A percentile compares a stretch with the other conserved stretches of the same genome.
Conservation (phyloP, 2,888 invertebrate species). For the Sphaeridia pumilis region DNA sequence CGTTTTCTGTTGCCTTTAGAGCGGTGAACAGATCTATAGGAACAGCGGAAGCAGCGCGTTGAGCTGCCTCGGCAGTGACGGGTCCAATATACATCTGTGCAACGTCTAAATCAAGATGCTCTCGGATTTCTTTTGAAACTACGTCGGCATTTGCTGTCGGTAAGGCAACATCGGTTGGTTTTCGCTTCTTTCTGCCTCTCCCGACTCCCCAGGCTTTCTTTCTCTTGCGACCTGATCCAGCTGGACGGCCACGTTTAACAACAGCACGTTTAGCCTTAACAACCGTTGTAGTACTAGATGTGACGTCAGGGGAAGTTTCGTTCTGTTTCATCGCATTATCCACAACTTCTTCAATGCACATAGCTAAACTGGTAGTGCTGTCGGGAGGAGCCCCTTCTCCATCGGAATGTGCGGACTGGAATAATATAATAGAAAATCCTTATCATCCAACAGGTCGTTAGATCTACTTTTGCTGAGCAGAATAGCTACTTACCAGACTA, state of each 20-base stretch:
- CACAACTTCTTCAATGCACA: slow-evolving; percentile 6
- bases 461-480: background rate
- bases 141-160: background rate
- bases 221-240: background rate
- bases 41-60: background rate
- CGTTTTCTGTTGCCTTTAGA: too few species aligned
- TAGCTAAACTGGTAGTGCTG: background rate
- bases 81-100: too few species aligned
- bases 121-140: too few species aligned
- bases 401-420: background rate
- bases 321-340: slow-evolving; percentile 2
- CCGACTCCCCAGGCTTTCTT: background rate
- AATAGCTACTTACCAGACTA: slow-evolving; percentile 17
- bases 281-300: too few species aligned
- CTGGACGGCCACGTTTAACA: too few species aligned
- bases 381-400: background rate
- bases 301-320: too few species aligned
- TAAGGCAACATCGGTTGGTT: too few species aligned
- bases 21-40: background rate
- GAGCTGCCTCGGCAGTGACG: background rate
- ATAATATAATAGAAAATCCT: background rate
- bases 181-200: background rate
- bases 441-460: background rate
- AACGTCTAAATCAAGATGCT: too few species aligned
- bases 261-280: too few species aligned